Conservation (phyloP, 2,113 vertebrate species). For the Terrapene triunguis region DNA sequence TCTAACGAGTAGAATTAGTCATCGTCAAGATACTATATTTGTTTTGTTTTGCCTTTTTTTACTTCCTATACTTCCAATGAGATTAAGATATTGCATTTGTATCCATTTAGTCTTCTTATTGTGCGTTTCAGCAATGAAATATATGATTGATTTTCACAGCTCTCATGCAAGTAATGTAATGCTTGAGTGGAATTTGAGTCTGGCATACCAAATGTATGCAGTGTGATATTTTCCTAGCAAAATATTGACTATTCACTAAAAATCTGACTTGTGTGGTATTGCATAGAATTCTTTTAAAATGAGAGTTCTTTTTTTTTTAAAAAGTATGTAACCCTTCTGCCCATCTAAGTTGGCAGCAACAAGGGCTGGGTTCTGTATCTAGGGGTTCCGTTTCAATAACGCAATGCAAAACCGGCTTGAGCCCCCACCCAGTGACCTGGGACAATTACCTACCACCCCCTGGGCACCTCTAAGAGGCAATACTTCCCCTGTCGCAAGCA, state of each 20-base stretch:
- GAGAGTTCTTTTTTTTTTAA: neutral
- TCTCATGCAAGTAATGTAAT: neutral
- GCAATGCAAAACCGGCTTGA: too few species aligned
- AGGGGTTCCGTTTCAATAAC: too few species aligned
- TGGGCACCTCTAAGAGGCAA: too few species aligned
- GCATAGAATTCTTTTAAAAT: neutral
- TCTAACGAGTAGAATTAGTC: fast-evolving
- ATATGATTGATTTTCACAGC: neutral
- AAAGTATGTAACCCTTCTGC: neutral
- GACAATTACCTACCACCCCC: too few species aligned
- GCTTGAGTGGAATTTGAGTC: neutral
- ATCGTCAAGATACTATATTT: neutral
- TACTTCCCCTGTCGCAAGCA: too few species aligned
- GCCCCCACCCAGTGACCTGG: too few species aligned
- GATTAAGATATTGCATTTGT: neutral
- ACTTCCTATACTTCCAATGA: neutral
- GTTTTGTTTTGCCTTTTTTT: neutral
- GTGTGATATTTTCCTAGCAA: neutral
- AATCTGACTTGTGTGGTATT: neutral
- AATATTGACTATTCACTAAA: neutral
- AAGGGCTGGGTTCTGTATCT: too few species aligned
- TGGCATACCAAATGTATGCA: neutral
- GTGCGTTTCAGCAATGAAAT: neutral
- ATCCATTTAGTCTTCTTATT: neutral
- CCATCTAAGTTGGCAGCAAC: too few species aligned